Evolutionary conservation across 2,888 invertebrate species (phyloP).

Genomic region (Furcula furcula): DNA sequence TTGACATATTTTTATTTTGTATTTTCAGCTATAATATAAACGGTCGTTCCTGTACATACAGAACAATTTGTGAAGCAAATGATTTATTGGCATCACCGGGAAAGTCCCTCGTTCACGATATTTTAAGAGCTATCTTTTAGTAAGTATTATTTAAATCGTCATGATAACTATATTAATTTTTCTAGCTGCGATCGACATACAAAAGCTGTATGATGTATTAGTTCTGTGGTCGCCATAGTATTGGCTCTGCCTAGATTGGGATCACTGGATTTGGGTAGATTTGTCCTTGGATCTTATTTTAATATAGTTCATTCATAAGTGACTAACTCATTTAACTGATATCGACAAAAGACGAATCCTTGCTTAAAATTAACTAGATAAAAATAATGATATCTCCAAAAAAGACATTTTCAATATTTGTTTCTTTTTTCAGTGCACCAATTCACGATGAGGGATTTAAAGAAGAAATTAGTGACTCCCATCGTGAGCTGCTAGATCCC

Average conservation of each 20-base stretch:
- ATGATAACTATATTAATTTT: no score
- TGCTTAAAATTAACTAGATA: no score
- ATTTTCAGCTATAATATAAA: slow-evolving; percentile 83
- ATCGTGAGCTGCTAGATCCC: slow-evolving; percentile 50
- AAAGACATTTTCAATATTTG: neutral
- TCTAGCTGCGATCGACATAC: no score
- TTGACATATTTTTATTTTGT: slow-evolving; percentile 24
- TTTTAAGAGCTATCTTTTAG: slow-evolving; percentile 84
- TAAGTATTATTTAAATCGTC: slow-evolving; percentile 55
- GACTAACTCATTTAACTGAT: no score
- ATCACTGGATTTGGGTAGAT: no score
- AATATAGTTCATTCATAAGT: no score
- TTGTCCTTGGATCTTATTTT: no score
- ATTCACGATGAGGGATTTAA: slow-evolving; percentile 54
- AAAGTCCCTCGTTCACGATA: slow-evolving; percentile 84
- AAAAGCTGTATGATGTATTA: neutral
- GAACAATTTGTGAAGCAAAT: slow-evolving; percentile 86
- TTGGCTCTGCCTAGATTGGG: no score
- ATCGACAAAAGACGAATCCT: no score
- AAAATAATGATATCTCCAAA: no score
- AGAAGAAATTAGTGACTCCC: slow-evolving; percentile 50
- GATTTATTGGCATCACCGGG: slow-evolving; percentile 80
- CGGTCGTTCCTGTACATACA: slow-evolving; percentile 83
- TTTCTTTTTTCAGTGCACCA: slow-evolving; percentile 51
- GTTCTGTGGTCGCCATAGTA: neutral